Conservation (phyloP, 2,888 invertebrate genomes). For the Ophraella communa region DNA sequence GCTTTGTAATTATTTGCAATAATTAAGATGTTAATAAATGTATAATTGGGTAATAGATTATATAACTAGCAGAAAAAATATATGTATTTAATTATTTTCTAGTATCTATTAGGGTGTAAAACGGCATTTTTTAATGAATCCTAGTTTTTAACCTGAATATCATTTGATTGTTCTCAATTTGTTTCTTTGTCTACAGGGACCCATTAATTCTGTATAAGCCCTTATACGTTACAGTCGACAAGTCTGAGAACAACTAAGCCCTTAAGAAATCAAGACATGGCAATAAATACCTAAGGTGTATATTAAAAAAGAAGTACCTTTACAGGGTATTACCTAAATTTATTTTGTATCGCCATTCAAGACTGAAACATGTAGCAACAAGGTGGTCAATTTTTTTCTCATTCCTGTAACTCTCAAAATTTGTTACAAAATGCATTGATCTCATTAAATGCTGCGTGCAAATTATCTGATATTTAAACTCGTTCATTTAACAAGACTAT, state of each 20-base stretch:
- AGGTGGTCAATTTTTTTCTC: constrained; percentile 37
- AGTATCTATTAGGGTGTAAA: no score
- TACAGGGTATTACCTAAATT: constrained; percentile 43
- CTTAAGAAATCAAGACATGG: constrained; percentile 33
- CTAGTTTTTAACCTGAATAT: no score
- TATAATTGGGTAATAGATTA: no score
- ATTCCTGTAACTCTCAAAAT: neutral
- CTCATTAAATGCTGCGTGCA: no score
- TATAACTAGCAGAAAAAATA: no score
- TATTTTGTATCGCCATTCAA: constrained; percentile 40
- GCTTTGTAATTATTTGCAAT: no score
- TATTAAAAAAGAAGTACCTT: constrained; percentile 32
- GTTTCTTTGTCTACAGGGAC: constrained; percentile 56
- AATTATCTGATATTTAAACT: no score
- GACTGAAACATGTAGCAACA: constrained; percentile 41
- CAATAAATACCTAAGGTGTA: constrained; percentile 45
- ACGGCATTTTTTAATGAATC: no score
- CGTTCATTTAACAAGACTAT: no score
- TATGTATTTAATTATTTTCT: no score
- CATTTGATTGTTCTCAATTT: neutral
- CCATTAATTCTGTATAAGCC: constrained; percentile 72
- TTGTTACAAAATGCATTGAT: neutral
- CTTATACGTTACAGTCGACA: constrained; percentile 65
- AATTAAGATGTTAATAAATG: no score
- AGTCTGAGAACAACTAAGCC: constrained; percentile 45